These are phyloP conservation scores for Mimachlamys varia DNA, from an alignment of 2,888 invertebrate species.

Conservation along the genomic window DNA sequence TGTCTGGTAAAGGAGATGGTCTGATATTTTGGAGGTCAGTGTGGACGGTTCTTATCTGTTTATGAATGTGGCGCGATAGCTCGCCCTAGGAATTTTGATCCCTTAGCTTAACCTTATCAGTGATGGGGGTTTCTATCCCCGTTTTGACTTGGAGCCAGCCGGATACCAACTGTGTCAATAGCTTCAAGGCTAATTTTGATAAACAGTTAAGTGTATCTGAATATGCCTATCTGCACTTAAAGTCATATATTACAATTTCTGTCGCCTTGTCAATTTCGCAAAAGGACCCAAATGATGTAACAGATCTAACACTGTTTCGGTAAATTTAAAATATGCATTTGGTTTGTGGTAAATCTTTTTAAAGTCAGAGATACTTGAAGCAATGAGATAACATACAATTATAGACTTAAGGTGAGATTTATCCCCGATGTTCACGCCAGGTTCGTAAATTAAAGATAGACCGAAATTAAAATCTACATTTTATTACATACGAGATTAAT, in stretches of 20 bases:
- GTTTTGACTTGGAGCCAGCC: background rate
- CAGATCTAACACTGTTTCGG: background rate
- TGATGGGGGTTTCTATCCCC: background rate
- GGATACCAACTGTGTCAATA: background rate
- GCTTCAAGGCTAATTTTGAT: background rate
- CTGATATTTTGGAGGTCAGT: background rate
- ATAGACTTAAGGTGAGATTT: too few species aligned
- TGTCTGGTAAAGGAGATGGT: background rate
- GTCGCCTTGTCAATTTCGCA: background rate
- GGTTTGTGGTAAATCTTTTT: too few species aligned
- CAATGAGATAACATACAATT: too few species aligned
- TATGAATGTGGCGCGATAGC: background rate
- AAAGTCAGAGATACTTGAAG: too few species aligned
- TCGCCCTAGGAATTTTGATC: background rate
- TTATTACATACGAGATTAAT: too few species aligned
- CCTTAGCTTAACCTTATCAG: background rate
- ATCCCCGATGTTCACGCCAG: too few species aligned
- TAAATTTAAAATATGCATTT: too few species aligned
- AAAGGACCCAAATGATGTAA: background rate
- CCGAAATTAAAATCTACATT: too few species aligned
- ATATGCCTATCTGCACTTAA: background rate
- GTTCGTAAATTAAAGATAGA: too few species aligned
- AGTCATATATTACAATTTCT: background rate
- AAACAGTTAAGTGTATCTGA: background rate
- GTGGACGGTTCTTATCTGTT: background rate